Evolutionary conservation across 2,113 vertebrate species (phyloP).

Genomic region (Crocuta crocuta): DNA sequence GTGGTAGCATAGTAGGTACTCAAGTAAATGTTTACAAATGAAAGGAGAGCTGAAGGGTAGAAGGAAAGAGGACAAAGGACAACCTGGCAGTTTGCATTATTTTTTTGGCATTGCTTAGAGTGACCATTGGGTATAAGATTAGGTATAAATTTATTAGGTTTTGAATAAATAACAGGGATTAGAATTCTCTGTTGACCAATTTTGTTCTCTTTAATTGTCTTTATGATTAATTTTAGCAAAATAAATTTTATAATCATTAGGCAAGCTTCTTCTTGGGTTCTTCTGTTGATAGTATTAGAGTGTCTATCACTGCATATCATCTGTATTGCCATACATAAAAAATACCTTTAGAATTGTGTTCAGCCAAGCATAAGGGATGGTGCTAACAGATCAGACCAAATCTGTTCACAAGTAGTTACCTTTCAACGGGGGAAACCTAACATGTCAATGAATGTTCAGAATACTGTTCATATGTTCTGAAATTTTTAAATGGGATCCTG

Average conservation of each 20-base stretch:
- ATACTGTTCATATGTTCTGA: slow-evolving; percentile 70
- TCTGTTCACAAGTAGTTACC: slow-evolving; percentile 55
- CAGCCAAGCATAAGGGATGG: slow-evolving; percentile 13
- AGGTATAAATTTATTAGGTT: neutral
- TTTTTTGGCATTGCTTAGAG: neutral
- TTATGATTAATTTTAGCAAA: slow-evolving; percentile 26
- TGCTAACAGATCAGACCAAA: slow-evolving; percentile 63
- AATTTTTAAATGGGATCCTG: slow-evolving; percentile 65
- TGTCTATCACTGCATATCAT: slow-evolving; percentile 36
- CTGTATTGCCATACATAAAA: slow-evolving; percentile 51
- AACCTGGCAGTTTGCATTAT: neutral
- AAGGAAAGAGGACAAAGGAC: neutral
- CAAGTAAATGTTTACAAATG: neutral
- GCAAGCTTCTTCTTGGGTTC: neutral
- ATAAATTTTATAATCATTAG: neutral
- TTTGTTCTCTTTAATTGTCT: neutral
- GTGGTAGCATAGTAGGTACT: neutral
- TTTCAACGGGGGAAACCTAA: slow-evolving; percentile 61
- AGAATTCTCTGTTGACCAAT: neutral
- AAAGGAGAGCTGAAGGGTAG: neutral
- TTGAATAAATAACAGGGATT: neutral
- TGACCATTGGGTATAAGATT: neutral
- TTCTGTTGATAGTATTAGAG: neutral
- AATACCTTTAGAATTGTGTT: slow-evolving; percentile 70
- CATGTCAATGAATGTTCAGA: slow-evolving; percentile 63